A percentile compares a stretch with the other conserved stretches of the same genome.
phyloP scores from a whole-genome alignment of 2,888 invertebrate genomes.

The Drosophila antonietae region DNA sequence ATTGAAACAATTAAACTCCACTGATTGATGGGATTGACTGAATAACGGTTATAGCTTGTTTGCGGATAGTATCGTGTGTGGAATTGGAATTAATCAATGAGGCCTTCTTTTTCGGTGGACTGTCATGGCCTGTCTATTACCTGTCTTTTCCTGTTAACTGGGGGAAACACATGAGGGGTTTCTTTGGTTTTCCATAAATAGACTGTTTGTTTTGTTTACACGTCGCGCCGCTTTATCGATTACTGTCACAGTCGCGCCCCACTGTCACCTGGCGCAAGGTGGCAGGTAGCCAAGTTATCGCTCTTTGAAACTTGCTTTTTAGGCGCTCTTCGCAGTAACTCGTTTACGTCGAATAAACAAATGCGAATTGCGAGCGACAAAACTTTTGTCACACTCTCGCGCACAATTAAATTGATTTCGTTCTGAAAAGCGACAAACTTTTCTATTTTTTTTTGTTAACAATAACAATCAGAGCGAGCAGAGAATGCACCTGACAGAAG shows the following conservation, averaged over 20 bases:
- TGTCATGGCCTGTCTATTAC: slow-evolving; percentile 10
- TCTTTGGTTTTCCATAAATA: slow-evolving; percentile 51
- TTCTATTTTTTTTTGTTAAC: not conserved
- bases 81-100: slow-evolving; percentile 10
- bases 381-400: slow-evolving; percentile 63
- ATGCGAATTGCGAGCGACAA: slow-evolving; percentile 30
- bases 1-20: slow-evolving; percentile 19
- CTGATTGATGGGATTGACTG: slow-evolving; percentile 26
- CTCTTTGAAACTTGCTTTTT: slow-evolving; percentile 31
- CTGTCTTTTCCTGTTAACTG: slow-evolving; percentile 10
- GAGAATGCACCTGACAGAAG: slow-evolving; percentile 38
- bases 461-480: slow-evolving; percentile 67
- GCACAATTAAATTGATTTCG: slow-evolving; percentile 68
- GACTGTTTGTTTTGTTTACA: slow-evolving; percentile 51
- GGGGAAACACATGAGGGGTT: slow-evolving; percentile 50
- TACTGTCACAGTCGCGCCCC: slow-evolving; percentile 15
- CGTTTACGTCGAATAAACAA: slow-evolving; percentile 65
- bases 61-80: not conserved
- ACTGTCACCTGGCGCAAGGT: not conserved
- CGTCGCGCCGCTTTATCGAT: slow-evolving; percentile 50
- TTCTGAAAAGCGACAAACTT: slow-evolving; percentile 1
- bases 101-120: not conserved
- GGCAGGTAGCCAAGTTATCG: not conserved
- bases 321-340: slow-evolving; percentile 21
- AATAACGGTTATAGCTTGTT: not conserved